Evolutionary conservation across 1,140 invertebrate genomes (phyloP), one percentile per base, ranked within the genome.

Genomic region (Goniozus legneri): DNA sequence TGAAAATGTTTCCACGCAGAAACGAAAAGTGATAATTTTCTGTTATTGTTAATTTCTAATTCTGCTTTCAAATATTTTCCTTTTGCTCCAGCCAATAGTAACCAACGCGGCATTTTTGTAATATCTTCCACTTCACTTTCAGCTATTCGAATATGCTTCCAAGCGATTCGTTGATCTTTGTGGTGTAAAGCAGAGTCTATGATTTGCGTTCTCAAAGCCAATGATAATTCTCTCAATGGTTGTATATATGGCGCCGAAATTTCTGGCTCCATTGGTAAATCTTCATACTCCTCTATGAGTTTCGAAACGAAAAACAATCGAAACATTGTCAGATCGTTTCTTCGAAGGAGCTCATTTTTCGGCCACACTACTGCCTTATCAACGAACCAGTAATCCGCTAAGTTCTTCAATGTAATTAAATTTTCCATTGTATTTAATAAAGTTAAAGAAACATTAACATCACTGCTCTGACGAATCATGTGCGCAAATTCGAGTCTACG

Each of bases 81-180:
- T 15, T 52, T 64, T 0, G 58, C 57, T 1, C 32, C 38, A 3
- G 24, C 37, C 31, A 63, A 48, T 0, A 19, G 4, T 8, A 58
- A 60, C 3, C 60, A 30, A 20, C 54, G 15, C 6, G 52, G 6
- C 10, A 52, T 14, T 4, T 35, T 21, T 1, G 6, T 1, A n/a
- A 50, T 20, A 3, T 13, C 3, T 20, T 15, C 8, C 1, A 34
- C 4, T 10, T 31, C 21, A 8, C 19, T 24, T 4, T 52, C 32
- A 8, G 44, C 0, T 2, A 46, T 36, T 14, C 2, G 8, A 1
- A 69, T 44, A 53, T 77, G 70, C 31, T 64, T 69, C 18, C 67
- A 67, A 0, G 74, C 67, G 12, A 79, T 52, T 18, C 56, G 52
- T 47, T 56, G 70, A 47, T 80, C 77, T 31, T 64, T 63, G 6